Percentiles rank a stretch among this genome's conserved stretches.
Evolutionary conservation across 2,888 invertebrate genomes (phyloP).

Genomic region (Rhagonycha lutea): DNA sequence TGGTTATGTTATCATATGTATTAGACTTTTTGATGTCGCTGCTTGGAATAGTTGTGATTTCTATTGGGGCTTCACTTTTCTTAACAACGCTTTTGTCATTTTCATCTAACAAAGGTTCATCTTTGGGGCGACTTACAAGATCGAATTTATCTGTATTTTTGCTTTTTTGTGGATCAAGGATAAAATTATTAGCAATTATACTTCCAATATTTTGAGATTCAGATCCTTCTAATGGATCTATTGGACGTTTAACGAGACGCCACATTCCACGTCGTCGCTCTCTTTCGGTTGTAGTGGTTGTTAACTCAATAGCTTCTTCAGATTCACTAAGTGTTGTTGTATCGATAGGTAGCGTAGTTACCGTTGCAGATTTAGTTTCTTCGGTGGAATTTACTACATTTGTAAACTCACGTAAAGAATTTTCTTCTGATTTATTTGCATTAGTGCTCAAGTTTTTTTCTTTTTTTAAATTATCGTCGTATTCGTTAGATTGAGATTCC

Average conservation of each 20-base stretch:
- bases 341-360: background rate
- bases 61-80: background rate
- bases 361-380: conserved; percentile 27
- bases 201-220: conserved; percentile 75
- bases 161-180: conserved; percentile 37
- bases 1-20: conserved; percentile 33
- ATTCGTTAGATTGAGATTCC: background rate
- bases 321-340: background rate
- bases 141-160: background rate
- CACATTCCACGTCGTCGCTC: conserved; percentile 70
- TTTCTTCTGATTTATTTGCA: conserved; percentile 6
- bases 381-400: conserved; percentile 7
- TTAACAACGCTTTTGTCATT: background rate
- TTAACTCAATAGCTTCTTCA: conserved; percentile 28
- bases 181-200: conserved; percentile 42
- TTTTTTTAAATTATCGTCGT: background rate
- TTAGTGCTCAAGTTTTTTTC: background rate
- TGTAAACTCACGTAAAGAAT: conserved; percentile 6
- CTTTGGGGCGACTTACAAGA: background rate
- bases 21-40: conserved; percentile 25
- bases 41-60: background rate
- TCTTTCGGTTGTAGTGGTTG: conserved; percentile 44
- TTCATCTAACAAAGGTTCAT: background rate
- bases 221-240: conserved; percentile 75
- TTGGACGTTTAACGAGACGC: conserved; percentile 66